phyloP scores from a whole-genome alignment of 1,140 invertebrate species.

The Drosophila nikananu region DNA sequence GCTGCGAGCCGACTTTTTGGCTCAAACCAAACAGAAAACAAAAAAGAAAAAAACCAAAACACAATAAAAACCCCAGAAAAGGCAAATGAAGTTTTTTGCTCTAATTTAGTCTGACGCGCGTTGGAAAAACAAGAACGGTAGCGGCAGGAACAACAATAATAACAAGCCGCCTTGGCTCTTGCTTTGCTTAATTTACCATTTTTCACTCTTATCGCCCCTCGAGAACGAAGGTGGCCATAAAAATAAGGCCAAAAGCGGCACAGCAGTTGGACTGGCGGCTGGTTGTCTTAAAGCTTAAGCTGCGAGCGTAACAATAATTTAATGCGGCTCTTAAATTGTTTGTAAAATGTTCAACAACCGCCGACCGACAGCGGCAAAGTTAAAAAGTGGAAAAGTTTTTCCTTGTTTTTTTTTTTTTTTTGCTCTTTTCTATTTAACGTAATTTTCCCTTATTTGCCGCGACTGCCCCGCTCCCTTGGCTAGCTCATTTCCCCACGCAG shows the following conservation, averaged over 20 bases:
- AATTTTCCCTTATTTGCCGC: conserved; percentile 81
- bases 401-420: conserved; percentile 74
- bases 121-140: conserved; percentile 28
- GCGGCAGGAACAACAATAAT: conserved; percentile 49
- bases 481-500: conserved; percentile 60
- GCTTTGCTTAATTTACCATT: conserved; percentile 83
- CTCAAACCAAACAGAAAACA: conserved; percentile 48
- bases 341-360: conserved; percentile 83
- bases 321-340: conserved; percentile 83
- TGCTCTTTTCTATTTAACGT: conserved; percentile 83
- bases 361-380: conserved; percentile 59
- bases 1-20: conserved; percentile 66
- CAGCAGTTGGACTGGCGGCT: conserved; percentile 50
- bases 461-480: conserved; percentile 32
- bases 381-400: conserved; percentile 83
- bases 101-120: conserved; percentile 81
- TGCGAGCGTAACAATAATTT: conserved; percentile 83
- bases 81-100: conserved; percentile 83
- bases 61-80: conserved; percentile 37
- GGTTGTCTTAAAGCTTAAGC: conserved; percentile 77
- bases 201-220: conserved; percentile 80
- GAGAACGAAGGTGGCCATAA: conserved; percentile 61
- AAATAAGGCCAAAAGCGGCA: conserved; percentile 63
- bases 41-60: neutral
- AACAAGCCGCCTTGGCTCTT: conserved; percentile 62